These are phyloP conservation scores for Bactericera cockerelli DNA, from an alignment of 1,140 invertebrate genomes.

Conservation along the genomic window DNA sequence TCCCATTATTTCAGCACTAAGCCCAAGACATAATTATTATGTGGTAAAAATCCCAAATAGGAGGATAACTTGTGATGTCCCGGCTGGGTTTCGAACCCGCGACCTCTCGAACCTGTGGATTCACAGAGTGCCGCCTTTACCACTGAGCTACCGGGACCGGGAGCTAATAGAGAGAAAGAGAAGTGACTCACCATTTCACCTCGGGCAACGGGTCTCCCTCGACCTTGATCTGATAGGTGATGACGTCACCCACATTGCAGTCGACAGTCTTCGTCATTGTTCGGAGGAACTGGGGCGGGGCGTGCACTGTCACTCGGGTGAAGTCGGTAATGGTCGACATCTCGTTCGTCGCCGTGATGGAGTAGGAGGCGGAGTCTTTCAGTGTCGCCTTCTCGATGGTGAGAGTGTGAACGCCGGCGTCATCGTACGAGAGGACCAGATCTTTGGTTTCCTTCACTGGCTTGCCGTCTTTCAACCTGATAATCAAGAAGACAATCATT, in stretches of 20 bases:
- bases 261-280: constrained; percentile 46
- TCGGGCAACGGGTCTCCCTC: constrained; percentile 66
- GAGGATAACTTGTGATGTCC: too few species aligned
- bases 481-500: too few species aligned
- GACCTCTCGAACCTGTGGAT: too few species aligned
- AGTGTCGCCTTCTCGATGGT: constrained; percentile 63
- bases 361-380: constrained; percentile 85
- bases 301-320: constrained; percentile 61
- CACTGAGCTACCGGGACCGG: too few species aligned
- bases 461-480: constrained; percentile 63
- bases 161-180: too few species aligned
- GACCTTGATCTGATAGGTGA: constrained; percentile 64
- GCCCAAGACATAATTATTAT: too few species aligned
- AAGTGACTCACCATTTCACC: constrained; percentile 60
- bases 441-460: constrained; percentile 47
- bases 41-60: too few species aligned
- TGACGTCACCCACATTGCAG: constrained; percentile 58
- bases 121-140: too few species aligned
- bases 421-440: constrained; percentile 41
- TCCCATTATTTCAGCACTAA: too few species aligned
- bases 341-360: constrained; percentile 78
- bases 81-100: too few species aligned
- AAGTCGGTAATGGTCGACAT: constrained; percentile 72
- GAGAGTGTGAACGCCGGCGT: constrained; percentile 48
- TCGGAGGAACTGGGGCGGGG: constrained; percentile 55